Evolutionary conservation across 2,888 invertebrate species (phyloP).

Genomic region (Macrophya annulata): DNA sequence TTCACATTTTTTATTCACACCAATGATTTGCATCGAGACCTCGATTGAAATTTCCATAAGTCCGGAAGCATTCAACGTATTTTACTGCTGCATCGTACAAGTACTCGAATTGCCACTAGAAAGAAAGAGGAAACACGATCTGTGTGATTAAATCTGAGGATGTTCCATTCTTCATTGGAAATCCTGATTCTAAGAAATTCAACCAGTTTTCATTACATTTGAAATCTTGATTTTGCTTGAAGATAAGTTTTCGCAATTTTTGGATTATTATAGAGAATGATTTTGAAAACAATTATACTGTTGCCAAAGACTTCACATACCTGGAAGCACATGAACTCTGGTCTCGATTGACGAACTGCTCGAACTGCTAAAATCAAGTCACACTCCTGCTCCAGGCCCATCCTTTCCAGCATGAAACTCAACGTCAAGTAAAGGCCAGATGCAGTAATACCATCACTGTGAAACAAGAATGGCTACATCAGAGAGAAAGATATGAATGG

Average conservation of each 20-base stretch:
- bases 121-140: not conserved
- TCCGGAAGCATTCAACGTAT: constrained; percentile 74
- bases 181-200: too few relatives aligned
- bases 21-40: not conserved
- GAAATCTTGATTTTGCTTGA: not conserved
- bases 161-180: not conserved
- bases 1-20: not conserved
- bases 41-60: constrained; percentile 74
- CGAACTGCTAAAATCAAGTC: constrained; percentile 80
- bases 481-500: not conserved
- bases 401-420: constrained; percentile 80
- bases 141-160: not conserved
- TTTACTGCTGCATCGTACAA: constrained; percentile 75
- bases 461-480: not conserved
- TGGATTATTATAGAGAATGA: not conserved
- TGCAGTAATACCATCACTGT: constrained; percentile 80
- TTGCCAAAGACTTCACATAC: constrained; percentile 63
- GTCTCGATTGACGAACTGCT: constrained; percentile 78
- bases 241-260: not conserved
- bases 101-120: constrained; percentile 76
- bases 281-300: not conserved
- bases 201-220: not conserved
- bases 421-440: constrained; percentile 80
- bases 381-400: constrained; percentile 80
- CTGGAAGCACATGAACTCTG: constrained; percentile 75